phyloP scores from a whole-genome alignment of 2,888 invertebrate genomes.

The Eupithecia pulchellata region DNA sequence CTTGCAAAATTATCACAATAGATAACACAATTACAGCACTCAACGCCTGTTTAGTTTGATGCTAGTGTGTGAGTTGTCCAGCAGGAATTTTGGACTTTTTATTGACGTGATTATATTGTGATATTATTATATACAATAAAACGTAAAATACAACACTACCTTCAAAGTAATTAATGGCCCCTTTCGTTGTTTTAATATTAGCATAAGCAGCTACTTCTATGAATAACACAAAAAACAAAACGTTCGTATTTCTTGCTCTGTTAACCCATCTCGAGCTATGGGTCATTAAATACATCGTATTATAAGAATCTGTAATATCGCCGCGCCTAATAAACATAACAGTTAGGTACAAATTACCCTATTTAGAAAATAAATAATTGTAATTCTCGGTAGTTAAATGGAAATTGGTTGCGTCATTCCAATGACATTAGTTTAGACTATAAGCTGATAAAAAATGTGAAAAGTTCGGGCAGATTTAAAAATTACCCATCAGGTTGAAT shows the following conservation, averaged over 20 bases:
- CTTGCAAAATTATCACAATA: too few species aligned
- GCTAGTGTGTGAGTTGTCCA: too few species aligned
- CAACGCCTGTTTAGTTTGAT: too few species aligned
- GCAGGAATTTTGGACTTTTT: too few species aligned
- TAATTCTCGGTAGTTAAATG: not conserved
- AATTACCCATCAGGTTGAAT: not conserved
- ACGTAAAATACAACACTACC: not conserved
- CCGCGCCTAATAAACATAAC: constrained; percentile 33
- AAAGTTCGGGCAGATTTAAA: not conserved
- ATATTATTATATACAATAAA: not conserved
- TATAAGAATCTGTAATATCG: constrained; percentile 38
- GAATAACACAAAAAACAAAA: constrained; percentile 45
- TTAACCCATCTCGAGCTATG: constrained; percentile 55
- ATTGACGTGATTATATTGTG: too few species aligned
- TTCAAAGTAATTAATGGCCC: not conserved
- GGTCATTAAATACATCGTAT: constrained; percentile 55
- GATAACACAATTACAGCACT: too few species aligned
- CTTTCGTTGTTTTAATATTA: not conserved
- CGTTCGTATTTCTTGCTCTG: constrained; percentile 46
- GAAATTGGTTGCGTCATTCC: not conserved
- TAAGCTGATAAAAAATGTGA: not conserved
- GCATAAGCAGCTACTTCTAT: constrained; percentile 16
- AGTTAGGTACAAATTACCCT: constrained; percentile 21
- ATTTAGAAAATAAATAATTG: constrained; percentile 19
- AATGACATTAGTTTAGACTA: not conserved